Evolutionary conservation across 2,888 invertebrate species (phyloP).

Genomic region (Chrysopilus asiliformis): DNA sequence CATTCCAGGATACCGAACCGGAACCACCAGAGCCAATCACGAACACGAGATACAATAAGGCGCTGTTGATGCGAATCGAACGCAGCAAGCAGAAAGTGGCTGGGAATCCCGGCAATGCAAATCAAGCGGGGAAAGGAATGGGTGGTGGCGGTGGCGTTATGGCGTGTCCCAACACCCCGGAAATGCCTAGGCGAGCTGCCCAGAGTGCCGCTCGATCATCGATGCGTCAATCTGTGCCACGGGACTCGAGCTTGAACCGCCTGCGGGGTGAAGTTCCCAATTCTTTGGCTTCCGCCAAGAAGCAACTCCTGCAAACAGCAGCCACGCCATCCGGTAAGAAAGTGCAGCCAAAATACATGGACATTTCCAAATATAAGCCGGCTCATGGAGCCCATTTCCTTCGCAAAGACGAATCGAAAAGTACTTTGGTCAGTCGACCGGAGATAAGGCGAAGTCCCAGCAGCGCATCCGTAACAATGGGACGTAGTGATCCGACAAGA

Average conservation of each 20-base stretch:
- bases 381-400: conserved; percentile 38
- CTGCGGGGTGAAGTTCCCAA: conserved; percentile 32
- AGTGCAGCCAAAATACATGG: conserved; percentile 41
- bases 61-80: conserved; percentile 48
- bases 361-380: conserved; percentile 48
- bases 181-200: conserved; percentile 36
- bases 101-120: conserved; percentile 14
- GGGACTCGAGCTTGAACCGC: conserved; percentile 34
- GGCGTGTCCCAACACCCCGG: conserved; percentile 44
- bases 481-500: conserved; percentile 28
- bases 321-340: conserved; percentile 15
- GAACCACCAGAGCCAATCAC: conserved; percentile 30
- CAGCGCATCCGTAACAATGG: conserved; percentile 30
- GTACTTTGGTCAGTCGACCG: conserved; percentile 22
- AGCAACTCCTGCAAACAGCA: conserved; percentile 32
- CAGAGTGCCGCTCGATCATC: conserved; percentile 22
- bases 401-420: conserved; percentile 43
- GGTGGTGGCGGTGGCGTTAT: conserved; percentile 23
- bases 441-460: conserved; percentile 34
- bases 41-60: conserved; percentile 56
- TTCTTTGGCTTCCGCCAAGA: conserved; percentile 33
- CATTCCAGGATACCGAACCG: conserved; percentile 8
- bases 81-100: conserved; percentile 32
- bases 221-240: conserved; percentile 33
- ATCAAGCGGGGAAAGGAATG: not conserved